A percentile compares a stretch with the other conserved stretches of the same genome.
These are phyloP conservation scores for Enchytraeus crypticus DNA, from an alignment of 2,888 invertebrate species.

Conservation along the genomic window DNA sequence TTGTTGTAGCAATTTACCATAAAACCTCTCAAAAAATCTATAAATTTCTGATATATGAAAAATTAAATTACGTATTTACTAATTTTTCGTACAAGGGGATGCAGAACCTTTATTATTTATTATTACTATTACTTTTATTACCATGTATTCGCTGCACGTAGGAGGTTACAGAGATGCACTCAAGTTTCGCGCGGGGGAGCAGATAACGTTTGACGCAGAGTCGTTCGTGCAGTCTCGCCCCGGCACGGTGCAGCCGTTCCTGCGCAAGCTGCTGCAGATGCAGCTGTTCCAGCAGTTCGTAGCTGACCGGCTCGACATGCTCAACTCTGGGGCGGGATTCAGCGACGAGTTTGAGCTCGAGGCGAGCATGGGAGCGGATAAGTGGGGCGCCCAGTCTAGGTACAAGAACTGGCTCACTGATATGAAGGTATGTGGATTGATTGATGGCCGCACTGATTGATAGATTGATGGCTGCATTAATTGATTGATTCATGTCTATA, in stretches of 20 bases:
- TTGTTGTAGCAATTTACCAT: not conserved
- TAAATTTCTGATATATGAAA: too few relatives aligned
- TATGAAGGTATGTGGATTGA: slow-evolving; percentile 15
- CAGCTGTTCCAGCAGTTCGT: slow-evolving; percentile 79
- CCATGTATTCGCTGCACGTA: slow-evolving; percentile 13
- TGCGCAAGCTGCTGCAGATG: slow-evolving; percentile 77
- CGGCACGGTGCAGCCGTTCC: slow-evolving; percentile 73
- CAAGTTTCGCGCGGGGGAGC: slow-evolving; percentile 58
- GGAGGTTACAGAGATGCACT: slow-evolving; percentile 64
- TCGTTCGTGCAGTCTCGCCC: slow-evolving; percentile 78
- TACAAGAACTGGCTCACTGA: slow-evolving; percentile 67
- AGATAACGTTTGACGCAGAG: slow-evolving; percentile 75
- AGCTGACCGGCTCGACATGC: slow-evolving; percentile 80
- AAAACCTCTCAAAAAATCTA: too few relatives aligned
- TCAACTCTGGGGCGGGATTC: slow-evolving; percentile 84
- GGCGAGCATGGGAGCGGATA: slow-evolving; percentile 63
- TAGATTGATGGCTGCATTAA: not conserved
- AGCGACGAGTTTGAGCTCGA: slow-evolving; percentile 92
- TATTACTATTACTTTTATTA: not conserved
- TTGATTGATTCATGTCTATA: not conserved
- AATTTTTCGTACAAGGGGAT: too few relatives aligned
- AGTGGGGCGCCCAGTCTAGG: slow-evolving; percentile 57
- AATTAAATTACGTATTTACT: too few relatives aligned
- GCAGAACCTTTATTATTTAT: not conserved
- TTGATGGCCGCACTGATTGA: too few relatives aligned